Conservation (phyloP, 2,113 vertebrate genomes). For the Leptobrachium ailaonicum region DNA sequence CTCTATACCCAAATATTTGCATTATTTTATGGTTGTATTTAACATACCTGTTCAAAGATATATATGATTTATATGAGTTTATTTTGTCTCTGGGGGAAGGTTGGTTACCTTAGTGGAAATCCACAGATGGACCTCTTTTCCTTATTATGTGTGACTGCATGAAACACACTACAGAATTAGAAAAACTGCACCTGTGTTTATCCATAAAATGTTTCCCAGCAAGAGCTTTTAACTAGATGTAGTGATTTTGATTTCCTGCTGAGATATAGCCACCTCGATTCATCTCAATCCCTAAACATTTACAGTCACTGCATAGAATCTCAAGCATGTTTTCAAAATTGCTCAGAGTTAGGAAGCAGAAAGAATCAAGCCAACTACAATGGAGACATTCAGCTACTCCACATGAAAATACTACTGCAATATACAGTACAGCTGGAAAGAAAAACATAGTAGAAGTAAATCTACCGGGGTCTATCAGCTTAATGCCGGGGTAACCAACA, state of each 20-base stretch:
- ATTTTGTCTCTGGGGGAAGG: too few species aligned
- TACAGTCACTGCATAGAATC: conserved; percentile 42
- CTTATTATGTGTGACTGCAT: conserved; percentile 4
- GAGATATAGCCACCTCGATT: conserved; percentile 30
- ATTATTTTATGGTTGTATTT: too few species aligned
- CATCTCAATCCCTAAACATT: conserved; percentile 40
- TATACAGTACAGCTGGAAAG: background rate
- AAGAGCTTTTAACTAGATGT: conserved; percentile 46
- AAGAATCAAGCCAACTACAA: conserved; percentile 27
- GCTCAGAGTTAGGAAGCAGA: conserved; percentile 31
- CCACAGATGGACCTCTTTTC: background rate
- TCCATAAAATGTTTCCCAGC: conserved; percentile 39
- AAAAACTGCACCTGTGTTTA: conserved; percentile 15
- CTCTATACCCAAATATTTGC: too few species aligned
- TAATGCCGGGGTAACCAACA: too few species aligned
- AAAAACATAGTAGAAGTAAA: conserved; percentile 10
- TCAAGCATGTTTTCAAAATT: conserved; percentile 41
- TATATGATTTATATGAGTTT: too few species aligned
- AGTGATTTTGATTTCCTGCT: conserved; percentile 35
- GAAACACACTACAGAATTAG: background rate
- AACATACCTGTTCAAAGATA: too few species aligned
- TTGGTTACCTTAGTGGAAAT: too few species aligned
- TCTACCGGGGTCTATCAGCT: background rate
- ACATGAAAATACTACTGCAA: conserved; percentile 32
- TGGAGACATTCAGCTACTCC: conserved; percentile 24